Evolutionary conservation across 2,888 invertebrate genomes (phyloP).

Genomic region (Galeopsomyia nigrocyanea): DNA sequence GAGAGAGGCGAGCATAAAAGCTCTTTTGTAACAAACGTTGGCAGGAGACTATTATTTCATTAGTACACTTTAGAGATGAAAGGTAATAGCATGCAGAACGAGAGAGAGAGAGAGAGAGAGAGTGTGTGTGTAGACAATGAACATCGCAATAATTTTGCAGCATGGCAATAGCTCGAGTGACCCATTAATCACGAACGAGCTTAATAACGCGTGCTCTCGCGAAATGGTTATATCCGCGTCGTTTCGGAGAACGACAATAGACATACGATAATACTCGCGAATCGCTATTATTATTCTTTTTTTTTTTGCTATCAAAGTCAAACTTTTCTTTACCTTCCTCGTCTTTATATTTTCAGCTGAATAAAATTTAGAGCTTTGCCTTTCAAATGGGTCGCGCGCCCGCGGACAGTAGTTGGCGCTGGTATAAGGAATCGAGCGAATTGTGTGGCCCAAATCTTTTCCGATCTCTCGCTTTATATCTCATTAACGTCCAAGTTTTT

Average conservation of each 20-base stretch:
- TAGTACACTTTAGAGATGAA: constrained; percentile 30
- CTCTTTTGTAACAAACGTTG: constrained; percentile 6
- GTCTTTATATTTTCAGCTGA: too few relatives aligned
- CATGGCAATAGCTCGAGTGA: constrained; percentile 28
- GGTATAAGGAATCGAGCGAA: background rate
- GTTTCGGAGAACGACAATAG: too few relatives aligned
- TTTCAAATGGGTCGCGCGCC: background rate
- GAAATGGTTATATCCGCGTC: too few relatives aligned
- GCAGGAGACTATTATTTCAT: constrained; percentile 31
- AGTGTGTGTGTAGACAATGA: constrained; percentile 21
- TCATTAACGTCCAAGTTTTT: constrained; percentile 29
- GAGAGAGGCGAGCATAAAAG: background rate
- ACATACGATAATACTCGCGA: too few relatives aligned
- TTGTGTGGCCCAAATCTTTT: background rate
- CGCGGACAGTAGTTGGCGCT: background rate
- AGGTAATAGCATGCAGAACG: constrained; percentile 19
- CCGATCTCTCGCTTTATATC: constrained; percentile 25
- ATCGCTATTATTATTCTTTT: too few relatives aligned
- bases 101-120: too few relatives aligned
- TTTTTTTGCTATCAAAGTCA: too few relatives aligned
- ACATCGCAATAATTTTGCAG: constrained; percentile 21
- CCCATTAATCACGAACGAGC: constrained; percentile 36
- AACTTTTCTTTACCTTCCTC: too few relatives aligned
- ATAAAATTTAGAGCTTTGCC: too few relatives aligned
- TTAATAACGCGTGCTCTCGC: background rate